Conservation (phyloP, 1,140 invertebrate species). For the Pseudomyrmex cubaensis region DNA sequence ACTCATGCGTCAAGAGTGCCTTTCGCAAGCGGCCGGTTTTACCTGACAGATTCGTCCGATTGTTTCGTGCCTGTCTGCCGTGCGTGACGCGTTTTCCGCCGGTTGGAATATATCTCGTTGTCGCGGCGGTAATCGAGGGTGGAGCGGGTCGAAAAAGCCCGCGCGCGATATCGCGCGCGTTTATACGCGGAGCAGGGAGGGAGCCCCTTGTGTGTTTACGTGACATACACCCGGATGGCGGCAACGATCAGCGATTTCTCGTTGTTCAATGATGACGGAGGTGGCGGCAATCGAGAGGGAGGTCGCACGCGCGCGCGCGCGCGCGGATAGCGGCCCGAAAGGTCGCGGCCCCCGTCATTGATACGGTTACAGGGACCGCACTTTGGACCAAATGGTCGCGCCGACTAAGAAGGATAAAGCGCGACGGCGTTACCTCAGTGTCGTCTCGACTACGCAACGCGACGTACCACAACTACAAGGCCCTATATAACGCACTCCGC, state of each 20-base stretch:
- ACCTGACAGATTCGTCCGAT: too few species aligned
- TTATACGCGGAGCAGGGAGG: background rate
- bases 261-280: constrained; percentile 5
- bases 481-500: background rate
- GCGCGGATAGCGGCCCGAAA: constrained; percentile 65
- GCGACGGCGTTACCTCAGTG: constrained; percentile 79
- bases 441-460: constrained; percentile 75
- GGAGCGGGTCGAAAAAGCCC: background rate
- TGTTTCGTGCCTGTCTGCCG: background rate
- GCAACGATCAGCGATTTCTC: constrained; percentile 2
- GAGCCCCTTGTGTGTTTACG: constrained; percentile 46
- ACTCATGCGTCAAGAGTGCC: too few species aligned
- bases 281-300: constrained; percentile 16
- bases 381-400: constrained; percentile 83
- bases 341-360: constrained; percentile 81
- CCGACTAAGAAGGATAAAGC: constrained; percentile 81
- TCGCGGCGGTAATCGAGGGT: background rate
- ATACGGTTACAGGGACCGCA: constrained; percentile 78
- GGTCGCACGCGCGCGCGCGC: constrained; percentile 35
- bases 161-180: constrained; percentile 13
- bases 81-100: too few species aligned
- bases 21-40: too few species aligned
- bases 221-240: constrained; percentile 1
- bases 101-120: background rate
- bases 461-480: constrained; percentile 26